Evolutionary conservation across 2,797 vertebrate genomes (phyloP).

Genomic region (Sebastiscus albofasciatus): DNA sequence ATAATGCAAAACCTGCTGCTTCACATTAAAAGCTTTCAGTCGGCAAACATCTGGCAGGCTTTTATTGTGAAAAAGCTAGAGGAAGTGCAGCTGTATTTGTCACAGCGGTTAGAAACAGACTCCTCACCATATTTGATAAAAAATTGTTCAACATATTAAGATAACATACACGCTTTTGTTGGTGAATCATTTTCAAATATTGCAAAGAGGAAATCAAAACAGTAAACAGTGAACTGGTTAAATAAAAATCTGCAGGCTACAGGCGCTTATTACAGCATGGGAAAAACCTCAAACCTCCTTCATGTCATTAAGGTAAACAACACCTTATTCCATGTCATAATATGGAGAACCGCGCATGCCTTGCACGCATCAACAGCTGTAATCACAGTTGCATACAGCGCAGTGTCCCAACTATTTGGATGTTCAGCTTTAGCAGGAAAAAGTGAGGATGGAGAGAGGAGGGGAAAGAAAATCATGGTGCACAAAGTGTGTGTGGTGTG

Average conservation of each 20-base stretch:
- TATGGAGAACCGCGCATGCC: background rate
- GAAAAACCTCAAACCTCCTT: background rate
- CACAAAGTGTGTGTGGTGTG: background rate
- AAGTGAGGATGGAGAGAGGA: conserved; percentile 13
- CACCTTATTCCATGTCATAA: background rate
- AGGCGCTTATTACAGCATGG: background rate
- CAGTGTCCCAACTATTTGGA: background rate
- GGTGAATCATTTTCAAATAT: background rate
- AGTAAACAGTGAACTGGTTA: background rate
- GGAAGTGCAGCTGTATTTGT: background rate
- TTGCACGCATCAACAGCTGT: background rate
- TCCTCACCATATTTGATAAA: background rate
- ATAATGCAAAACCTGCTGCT: background rate
- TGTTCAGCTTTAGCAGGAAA: conserved; percentile 4
- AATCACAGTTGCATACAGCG: background rate
- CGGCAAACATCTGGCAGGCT: background rate
- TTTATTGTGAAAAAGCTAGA: background rate
- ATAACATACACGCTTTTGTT: background rate
- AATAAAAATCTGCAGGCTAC: background rate
- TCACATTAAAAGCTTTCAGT: background rate
- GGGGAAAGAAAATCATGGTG: conserved; percentile 16
- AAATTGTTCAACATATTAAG: background rate
- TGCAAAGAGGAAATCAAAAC: background rate
- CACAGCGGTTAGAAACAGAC: background rate
- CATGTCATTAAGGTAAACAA: conserved; percentile 7